Base-by-base conservation (phyloP, 2,113 vertebrate species). In the Empidonax alnorum region DNA sequence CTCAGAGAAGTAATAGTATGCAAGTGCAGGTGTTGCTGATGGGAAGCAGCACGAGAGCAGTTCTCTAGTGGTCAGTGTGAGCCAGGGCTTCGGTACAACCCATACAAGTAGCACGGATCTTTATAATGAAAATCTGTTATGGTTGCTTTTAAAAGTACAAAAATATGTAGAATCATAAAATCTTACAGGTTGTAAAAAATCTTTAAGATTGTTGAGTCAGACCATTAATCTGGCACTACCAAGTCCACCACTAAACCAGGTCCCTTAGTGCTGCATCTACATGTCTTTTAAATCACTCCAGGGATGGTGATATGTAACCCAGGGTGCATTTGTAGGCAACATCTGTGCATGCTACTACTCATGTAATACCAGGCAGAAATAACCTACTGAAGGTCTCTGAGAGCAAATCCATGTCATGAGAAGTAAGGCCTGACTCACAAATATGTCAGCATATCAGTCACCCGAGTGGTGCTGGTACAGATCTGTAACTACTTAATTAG, bases 101-200 rank as follows among this genome's bases (percentile, higher is more conserved):
- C 31, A 6, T 37, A 8, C 0, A 0, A 93, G 50, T 30, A 80
- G 20, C 19, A 31, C 0, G 0, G 41, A n/a, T 71, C 17, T 66
- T 0, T 23, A 23, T 28, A 15, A 17, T 67, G 37, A 66, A 42
- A 71, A 37, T 52, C 12, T 89, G 14, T 6, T 28, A 16, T 0
- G 0, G 25, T 68, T 79, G 33, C 39, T 83, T 23, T 69, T 65
- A 81, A 25, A 61, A 67, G 12, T 23, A 41, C 22, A 67, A 39
- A 56, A 56, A 66, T 39, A 14, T 3, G 28, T 33, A 23, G 63
- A 63, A 69, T 69, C 41, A 35, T 35, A 62, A 31, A 27, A 55
- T 31, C 41, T 47, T 14, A 46, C 2, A 19, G 30, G 39, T 47
- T 89, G n/a, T n/a, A 68, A 83, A 61, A 55, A 47, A 20, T 47